Base-by-base conservation (phyloP, 1,140 invertebrate genomes). In the Heterodera carotae region DNA sequence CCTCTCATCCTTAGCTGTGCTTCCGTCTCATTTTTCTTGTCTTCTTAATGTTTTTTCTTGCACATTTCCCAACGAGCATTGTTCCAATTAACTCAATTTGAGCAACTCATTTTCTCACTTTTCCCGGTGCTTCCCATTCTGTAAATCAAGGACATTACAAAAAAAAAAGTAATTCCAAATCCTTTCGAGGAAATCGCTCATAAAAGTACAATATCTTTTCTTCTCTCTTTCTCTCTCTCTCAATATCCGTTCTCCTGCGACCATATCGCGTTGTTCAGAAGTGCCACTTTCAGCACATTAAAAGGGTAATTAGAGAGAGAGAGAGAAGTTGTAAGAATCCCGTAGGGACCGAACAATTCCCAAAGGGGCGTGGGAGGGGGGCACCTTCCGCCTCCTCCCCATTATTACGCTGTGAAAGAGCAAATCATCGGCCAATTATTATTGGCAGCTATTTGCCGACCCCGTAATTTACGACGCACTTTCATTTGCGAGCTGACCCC, bases 71-170 rank as follows among this genome's bases (percentile, higher is more conserved):
- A 66, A 31, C 33, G 62, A 10, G 31, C 62, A 34, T 66, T 27
- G 62, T 22, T 31, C 62, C 62, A 66, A 66, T 66, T 66, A 66
- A 66, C 62, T 66, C 62, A 66, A 66, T 66, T 66, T 66, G 59
- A 29, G 22, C 62, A 66, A 66, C 5, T 10, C 62, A 31, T 66
- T 25, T 2, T 2, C 18, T 27, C n/a, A 27, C 22, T 80, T 78
- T 43, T 36, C 10, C 22, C n/a, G 15, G 22, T n/a, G 33, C 62
- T 66, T 66, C 2, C 6, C 39, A 43, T 66, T 66, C 10, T 66
- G 27, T 66, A 31, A 31, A 15, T 25, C 62, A 27, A 18, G 15
- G 48, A 56, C 22, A 56, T 18, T 15, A 0, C 18, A 22, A 56
- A 4, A 5, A 18, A 56, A 56, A 22, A 56, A 56, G n/a, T 12